A percentile compares a stretch with the other conserved stretches of the same genome.
Conservation (phyloP, 1,140 invertebrate species). For the Trichoplusia ni region DNA sequence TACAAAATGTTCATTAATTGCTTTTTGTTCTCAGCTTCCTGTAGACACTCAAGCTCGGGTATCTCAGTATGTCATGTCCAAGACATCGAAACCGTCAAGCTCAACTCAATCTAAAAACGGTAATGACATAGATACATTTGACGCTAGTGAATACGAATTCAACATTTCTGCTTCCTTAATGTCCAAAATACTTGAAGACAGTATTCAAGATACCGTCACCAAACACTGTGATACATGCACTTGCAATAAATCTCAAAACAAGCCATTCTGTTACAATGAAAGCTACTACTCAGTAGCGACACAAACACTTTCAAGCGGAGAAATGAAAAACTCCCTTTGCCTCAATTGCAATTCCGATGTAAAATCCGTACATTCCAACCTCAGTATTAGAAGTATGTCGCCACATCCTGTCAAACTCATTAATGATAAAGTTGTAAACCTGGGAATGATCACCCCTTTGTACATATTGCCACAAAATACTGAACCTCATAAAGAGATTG, state of each 20-base stretch:
- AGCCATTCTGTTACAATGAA: slow-evolving; percentile 83
- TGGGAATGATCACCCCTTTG: slow-evolving; percentile 48
- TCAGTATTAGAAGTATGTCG: slow-evolving; percentile 69
- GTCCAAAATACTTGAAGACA: slow-evolving; percentile 95
- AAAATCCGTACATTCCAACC: slow-evolving; percentile 68
- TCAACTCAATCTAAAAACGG: slow-evolving; percentile 67
- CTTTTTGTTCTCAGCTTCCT: slow-evolving; percentile 87
- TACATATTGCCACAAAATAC: slow-evolving; percentile 60
- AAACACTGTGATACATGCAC: slow-evolving; percentile 92
- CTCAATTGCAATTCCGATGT: slow-evolving; percentile 82
- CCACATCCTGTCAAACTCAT: slow-evolving; percentile 62
- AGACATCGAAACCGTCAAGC: slow-evolving; percentile 82
- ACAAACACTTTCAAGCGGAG: slow-evolving; percentile 81
- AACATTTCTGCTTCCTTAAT: slow-evolving; percentile 95
- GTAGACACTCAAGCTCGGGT: slow-evolving; percentile 95
- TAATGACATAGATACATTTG: slow-evolving; percentile 76
- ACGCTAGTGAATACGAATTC: slow-evolving; percentile 84
- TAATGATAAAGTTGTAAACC: slow-evolving; percentile 61
- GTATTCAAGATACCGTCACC: slow-evolving; percentile 87
- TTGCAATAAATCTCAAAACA: slow-evolving; percentile 84
- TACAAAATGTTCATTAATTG: background rate
- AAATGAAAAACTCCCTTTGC: slow-evolving; percentile 82
- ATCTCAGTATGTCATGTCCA: slow-evolving; percentile 87
- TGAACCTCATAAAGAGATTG: slow-evolving; percentile 34
- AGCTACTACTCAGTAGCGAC: slow-evolving; percentile 83